Percentiles rank a stretch among this genome's conserved stretches.
phyloP scores from a whole-genome alignment of 2,888 invertebrate genomes.

The Allolobophora icterica region DNA sequence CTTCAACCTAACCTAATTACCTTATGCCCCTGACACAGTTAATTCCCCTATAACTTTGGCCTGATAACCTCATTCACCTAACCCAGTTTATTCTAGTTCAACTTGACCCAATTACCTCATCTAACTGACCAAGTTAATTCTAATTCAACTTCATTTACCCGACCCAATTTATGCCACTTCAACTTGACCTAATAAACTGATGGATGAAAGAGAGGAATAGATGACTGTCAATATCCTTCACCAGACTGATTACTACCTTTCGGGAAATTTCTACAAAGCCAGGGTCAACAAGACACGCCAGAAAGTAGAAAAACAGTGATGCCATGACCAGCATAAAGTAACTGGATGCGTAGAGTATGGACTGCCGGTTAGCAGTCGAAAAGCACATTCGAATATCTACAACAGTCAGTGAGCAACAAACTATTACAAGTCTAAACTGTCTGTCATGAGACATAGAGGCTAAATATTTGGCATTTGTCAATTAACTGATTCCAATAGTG shows the following conservation, averaged over 20 bases:
- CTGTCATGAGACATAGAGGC: not conserved
- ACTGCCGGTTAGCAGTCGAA: not conserved
- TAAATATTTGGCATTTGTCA: not conserved
- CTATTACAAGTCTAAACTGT: no score
- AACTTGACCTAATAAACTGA: no score
- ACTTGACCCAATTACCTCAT: not conserved
- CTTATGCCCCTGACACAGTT: not conserved
- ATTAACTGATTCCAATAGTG: not conserved
- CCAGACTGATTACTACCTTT: not conserved
- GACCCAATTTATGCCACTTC: no score
- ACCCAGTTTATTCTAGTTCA: not conserved
- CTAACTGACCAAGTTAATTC: not conserved
- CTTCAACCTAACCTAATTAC: not conserved
- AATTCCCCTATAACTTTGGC: not conserved
- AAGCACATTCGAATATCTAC: not conserved
- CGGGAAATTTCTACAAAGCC: constrained; percentile 41
- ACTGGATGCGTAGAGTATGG: not conserved
- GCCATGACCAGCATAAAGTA: constrained; percentile 37
- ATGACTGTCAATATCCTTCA: no score
- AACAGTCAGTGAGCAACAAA: not conserved
- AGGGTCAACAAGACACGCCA: constrained; percentile 45
- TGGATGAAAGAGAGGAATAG: no score
- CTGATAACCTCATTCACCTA: not conserved
- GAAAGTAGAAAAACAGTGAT: constrained; percentile 44
- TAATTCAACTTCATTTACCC: not conserved